Base-by-base conservation (phyloP, 2,797 vertebrate genomes). In the Morus bassanus region DNA sequence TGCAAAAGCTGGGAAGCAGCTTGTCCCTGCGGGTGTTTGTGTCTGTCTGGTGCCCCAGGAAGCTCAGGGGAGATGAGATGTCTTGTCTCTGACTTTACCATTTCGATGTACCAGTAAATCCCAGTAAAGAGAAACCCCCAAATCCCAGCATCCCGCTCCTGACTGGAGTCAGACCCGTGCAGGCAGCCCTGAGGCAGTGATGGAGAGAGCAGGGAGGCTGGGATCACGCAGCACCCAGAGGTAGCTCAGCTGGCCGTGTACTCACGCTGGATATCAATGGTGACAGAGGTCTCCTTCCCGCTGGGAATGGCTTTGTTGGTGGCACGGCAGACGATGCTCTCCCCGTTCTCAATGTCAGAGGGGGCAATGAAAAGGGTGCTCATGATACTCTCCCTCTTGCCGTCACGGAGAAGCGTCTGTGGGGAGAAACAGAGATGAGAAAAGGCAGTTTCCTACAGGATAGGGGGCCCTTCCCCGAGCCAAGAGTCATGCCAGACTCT, bases 221-320 rank as follows among this genome's bases (percentile, higher is more conserved):
- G 13, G 56, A 5, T 35, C 3, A 7, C 21, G 2, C 23, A 10
- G 51, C 10, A 14, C 63, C 5, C 79, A 7, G 46, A 11, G 60
- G 28, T 3, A 35, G 69, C 43, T 23, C 11, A 3, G 61, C 30
- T 0, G 1, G 39, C 45, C 0, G 2, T 2, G 57, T 67, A 98
- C 99, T 99, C 98, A 99, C 99, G 99, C 79, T 99, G 99, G 97
- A 99, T 99, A 97, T 99, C 99, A 2, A 99, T 99, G 35, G 99
- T 99, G 98, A 99, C 99, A 0, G 99, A 99, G 14, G 99, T 99
- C 98, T 99, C 99, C 96, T 99, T 99, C 82, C 99, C 99, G 0
- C 98, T 98, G 33, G 99, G 99, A 63, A 99, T 98, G 33, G 99
- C 99, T 97, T 99, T 99, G 98, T 99, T 99, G 94, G 99, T 99